These are phyloP conservation scores for Heteromyza rotundicornis DNA, from an alignment of 2,888 invertebrate genomes.

Conservation along the genomic window DNA sequence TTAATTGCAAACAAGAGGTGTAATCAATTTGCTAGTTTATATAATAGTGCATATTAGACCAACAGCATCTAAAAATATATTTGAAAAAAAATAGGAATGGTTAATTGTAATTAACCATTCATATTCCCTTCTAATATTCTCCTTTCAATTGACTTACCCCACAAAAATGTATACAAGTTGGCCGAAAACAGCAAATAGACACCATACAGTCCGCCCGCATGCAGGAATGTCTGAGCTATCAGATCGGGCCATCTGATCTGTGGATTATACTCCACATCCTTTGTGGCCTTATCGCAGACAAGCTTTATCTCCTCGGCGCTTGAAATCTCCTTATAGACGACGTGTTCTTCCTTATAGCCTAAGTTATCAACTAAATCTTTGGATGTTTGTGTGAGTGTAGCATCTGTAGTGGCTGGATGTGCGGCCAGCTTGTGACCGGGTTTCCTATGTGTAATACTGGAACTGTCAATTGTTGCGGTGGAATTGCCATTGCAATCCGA, in stretches of 20 bases:
- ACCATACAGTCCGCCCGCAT: slow-evolving; percentile 74
- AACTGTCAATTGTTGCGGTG: background rate
- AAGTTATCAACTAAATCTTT: slow-evolving; percentile 40
- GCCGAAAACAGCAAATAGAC: slow-evolving; percentile 69
- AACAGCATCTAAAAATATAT: no score
- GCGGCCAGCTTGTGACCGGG: no score
- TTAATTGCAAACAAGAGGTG: no score
- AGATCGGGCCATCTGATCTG: slow-evolving; percentile 77
- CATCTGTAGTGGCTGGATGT: slow-evolving; percentile 34
- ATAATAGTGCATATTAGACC: no score
- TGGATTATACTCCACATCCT: slow-evolving; percentile 64
- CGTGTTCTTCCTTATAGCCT: slow-evolving; percentile 52
- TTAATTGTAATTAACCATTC: no score
- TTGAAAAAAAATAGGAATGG: no score
- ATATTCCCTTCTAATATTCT: no score
- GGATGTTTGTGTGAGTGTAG: slow-evolving; percentile 19
- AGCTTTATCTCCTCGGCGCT: slow-evolving; percentile 13
- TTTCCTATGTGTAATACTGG: slow-evolving; percentile 29
- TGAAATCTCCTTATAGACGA: slow-evolving; percentile 49
- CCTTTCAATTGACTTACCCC: no score
- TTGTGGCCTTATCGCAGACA: background rate
- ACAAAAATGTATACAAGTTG: slow-evolving; percentile 71
- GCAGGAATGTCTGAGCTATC: slow-evolving; percentile 72
- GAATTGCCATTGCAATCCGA: slow-evolving; percentile 30
- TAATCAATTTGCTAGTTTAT: no score